Percentiles rank a stretch among this genome's conserved stretches.
These are phyloP conservation scores for Esperia sulphurella DNA, from an alignment of 2,888 invertebrate genomes.

Conservation along the genomic window DNA sequence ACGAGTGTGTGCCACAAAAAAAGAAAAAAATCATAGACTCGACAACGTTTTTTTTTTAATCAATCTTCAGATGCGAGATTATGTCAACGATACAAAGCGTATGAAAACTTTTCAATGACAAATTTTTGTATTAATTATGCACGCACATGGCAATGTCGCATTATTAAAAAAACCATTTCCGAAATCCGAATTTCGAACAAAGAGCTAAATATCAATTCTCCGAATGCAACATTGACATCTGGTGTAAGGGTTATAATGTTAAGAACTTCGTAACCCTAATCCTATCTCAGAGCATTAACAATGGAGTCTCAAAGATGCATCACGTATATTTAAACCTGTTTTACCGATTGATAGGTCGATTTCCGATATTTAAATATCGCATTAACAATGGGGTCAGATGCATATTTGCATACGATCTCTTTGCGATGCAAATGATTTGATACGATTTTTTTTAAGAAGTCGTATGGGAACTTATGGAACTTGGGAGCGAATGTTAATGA, in stretches of 20 bases:
- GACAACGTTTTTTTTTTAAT: background rate
- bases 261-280: conserved; percentile 58
- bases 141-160: conserved; percentile 33
- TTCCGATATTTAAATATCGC: conserved; percentile 61
- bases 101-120: conserved; percentile 22
- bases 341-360: conserved; percentile 68
- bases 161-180: conserved; percentile 68
- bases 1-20: too few relatives aligned
- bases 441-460: conserved; percentile 48
- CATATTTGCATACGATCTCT: conserved; percentile 72
- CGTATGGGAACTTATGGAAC: conserved; percentile 57
- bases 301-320: conserved; percentile 44
- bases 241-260: conserved; percentile 35
- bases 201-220: conserved; percentile 55
- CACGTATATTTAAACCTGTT: conserved; percentile 72
- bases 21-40: too few relatives aligned
- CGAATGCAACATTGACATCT: conserved; percentile 65
- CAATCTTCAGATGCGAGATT: conserved; percentile 7
- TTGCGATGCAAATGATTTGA: conserved; percentile 66
- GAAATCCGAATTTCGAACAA: conserved; percentile 48
- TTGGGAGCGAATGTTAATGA: conserved; percentile 66
- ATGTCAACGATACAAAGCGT: conserved; percentile 15
- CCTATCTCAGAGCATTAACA: conserved; percentile 39
- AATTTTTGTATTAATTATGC: conserved; percentile 38
- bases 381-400: conserved; percentile 53